Conservation (phyloP, 2,888 invertebrate species). For the Euclidia mi region DNA sequence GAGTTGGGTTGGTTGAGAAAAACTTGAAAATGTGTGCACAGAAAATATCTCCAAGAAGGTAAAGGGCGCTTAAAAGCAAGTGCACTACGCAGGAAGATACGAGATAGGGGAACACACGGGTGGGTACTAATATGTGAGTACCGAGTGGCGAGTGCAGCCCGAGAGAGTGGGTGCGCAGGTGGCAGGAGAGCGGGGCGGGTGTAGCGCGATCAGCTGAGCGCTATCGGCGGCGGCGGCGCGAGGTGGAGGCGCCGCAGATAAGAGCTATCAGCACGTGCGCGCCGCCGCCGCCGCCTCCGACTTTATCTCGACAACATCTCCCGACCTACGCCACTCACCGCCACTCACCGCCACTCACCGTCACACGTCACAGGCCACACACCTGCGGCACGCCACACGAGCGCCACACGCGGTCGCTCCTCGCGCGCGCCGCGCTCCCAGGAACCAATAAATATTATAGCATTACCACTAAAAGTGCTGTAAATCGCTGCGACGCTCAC, state of each 20-base stretch:
- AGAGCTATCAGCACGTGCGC: conserved; percentile 65
- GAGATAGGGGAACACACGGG: too few species aligned
- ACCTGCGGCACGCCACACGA: conserved; percentile 38
- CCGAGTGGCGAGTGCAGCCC: not conserved
- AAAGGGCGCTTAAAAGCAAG: too few species aligned
- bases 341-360: conserved; percentile 26
- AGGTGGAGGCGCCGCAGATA: conserved; percentile 50
- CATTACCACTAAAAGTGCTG: conserved; percentile 67
- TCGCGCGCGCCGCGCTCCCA: conserved; percentile 59
- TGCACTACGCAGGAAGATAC: too few species aligned
- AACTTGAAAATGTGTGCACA: too few species aligned
- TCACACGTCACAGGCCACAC: too few species aligned
- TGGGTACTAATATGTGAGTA: too few species aligned
- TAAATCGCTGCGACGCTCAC: conserved; percentile 53
- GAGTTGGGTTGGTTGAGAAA: too few species aligned
- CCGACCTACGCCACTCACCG: conserved; percentile 65
- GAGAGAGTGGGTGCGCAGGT: conserved; percentile 2
- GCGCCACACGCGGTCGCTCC: too few species aligned
- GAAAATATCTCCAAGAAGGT: too few species aligned
- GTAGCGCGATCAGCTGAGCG: conserved; percentile 57
- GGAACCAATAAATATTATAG: conserved; percentile 76
- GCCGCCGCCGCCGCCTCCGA: conserved; percentile 46
- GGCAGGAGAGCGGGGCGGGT: conserved; percentile 11
- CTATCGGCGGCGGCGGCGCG: conserved; percentile 24
- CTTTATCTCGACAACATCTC: conserved; percentile 63